Evolutionary conservation across 1,140 invertebrate genomes (phyloP).

Genomic region (Drosophila kepulauana): DNA sequence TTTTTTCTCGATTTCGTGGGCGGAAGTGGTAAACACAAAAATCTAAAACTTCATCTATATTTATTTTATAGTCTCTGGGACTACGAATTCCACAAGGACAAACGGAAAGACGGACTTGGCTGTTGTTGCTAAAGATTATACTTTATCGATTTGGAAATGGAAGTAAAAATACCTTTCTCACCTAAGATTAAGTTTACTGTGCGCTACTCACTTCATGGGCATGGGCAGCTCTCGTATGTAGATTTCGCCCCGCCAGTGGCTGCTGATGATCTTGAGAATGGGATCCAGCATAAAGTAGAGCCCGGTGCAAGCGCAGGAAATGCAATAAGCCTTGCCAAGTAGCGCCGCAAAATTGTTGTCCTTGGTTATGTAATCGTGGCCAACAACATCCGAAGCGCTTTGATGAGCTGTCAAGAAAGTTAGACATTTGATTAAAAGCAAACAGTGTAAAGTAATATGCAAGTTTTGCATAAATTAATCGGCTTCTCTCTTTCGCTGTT

Average conservation of each 20-base stretch:
- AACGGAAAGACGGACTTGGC: too few species aligned
- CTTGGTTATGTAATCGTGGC: slow-evolving; percentile 34
- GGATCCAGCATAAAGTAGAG: slow-evolving; percentile 74
- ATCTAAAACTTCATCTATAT: too few species aligned
- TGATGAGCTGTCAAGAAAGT: slow-evolving; percentile 46
- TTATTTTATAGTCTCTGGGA: too few species aligned
- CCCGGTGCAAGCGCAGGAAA: slow-evolving; percentile 65
- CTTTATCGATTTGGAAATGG: too few species aligned
- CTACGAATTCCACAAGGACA: too few species aligned
- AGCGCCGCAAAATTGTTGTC: slow-evolving; percentile 60
- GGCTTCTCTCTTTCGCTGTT: too few species aligned
- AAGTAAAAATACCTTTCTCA: too few species aligned
- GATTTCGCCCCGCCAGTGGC: slow-evolving; percentile 25
- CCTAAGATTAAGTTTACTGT: too few species aligned
- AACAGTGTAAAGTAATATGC: neutral
- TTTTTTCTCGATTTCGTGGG: too few species aligned
- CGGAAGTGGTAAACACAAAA: too few species aligned
- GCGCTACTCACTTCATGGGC: slow-evolving; percentile 70
- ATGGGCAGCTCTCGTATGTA: slow-evolving; percentile 66
- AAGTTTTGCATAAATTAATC: slow-evolving; percentile 7
- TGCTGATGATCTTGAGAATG: slow-evolving; percentile 56
- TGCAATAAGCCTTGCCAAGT: slow-evolving; percentile 61
- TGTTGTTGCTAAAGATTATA: neutral
- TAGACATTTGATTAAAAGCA: slow-evolving; percentile 13
- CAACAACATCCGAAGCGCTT: neutral